These are phyloP conservation scores for Nyctibius bracteatus DNA, from an alignment of 2,113 vertebrate genomes.

Conservation along the genomic window DNA sequence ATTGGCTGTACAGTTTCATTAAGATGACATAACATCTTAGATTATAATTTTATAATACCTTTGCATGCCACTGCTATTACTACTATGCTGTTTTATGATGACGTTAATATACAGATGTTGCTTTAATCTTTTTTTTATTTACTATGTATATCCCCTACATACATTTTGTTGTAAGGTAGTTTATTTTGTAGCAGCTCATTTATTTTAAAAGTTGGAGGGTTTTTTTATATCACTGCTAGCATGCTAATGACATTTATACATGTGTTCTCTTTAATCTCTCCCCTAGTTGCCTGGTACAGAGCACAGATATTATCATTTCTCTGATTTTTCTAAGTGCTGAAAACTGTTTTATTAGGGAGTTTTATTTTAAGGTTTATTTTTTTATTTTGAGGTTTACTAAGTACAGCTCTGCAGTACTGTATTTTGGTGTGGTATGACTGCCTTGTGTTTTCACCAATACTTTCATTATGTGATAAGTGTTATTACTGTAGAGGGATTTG, in stretches of 20 bases:
- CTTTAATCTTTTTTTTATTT: conserved; percentile 78
- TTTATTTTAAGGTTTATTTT: conserved; percentile 23
- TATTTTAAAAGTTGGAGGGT: conserved; percentile 76
- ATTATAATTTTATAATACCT: conserved; percentile 77
- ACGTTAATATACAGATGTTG: conserved; percentile 80
- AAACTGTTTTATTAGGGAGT: not conserved
- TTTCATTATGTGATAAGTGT: not conserved
- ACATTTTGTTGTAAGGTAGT: conserved; percentile 72
- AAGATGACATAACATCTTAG: conserved; percentile 65
- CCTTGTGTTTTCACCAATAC: not conserved
- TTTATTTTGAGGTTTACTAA: conserved; percentile 35
- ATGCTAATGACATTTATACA: conserved; percentile 68
- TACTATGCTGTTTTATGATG: conserved; percentile 67
- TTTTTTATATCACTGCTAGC: conserved; percentile 62
- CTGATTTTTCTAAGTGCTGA: not conserved
- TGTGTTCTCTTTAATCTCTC: conserved; percentile 57
- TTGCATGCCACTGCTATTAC: conserved; percentile 65
- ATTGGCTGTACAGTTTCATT: conserved; percentile 59
- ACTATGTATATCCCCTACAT: conserved; percentile 73
- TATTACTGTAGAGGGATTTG: not conserved
- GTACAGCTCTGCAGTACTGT: not conserved
- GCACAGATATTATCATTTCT: not conserved
- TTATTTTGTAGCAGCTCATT: conserved; percentile 78
- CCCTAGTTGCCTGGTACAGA: conserved; percentile 32
- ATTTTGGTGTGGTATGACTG: not conserved